These are phyloP conservation scores for Pangasius macronema DNA, from an alignment of 2,797 vertebrate species.

Conservation along the genomic window DNA sequence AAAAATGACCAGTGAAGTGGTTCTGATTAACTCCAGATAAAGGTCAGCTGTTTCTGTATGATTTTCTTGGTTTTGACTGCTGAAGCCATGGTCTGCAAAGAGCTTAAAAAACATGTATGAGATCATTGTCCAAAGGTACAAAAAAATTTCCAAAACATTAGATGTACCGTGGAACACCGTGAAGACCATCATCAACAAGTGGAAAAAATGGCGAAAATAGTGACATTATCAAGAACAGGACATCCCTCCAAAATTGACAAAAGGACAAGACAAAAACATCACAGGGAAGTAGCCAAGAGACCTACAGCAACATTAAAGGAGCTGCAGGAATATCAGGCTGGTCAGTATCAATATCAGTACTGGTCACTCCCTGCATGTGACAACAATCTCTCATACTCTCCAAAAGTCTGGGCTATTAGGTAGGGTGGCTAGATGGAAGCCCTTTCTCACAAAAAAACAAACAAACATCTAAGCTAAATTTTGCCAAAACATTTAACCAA, in stretches of 20 bases:
- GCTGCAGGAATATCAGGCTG: background rate
- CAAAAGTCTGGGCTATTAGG: background rate
- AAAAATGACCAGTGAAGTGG: background rate
- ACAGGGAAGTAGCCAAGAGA: background rate
- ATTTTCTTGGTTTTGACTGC: background rate
- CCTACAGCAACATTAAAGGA: background rate
- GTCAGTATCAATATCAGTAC: no score
- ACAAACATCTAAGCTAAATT: background rate
- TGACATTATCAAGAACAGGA: background rate
- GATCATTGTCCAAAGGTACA: background rate
- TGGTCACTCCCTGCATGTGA: background rate
- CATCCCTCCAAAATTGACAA: background rate
- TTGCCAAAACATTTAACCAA: background rate
- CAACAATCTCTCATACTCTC: background rate
- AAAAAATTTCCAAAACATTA: background rate
- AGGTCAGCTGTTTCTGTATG: background rate
- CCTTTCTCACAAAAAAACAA: background rate
- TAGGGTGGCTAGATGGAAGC: background rate
- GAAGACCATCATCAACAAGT: background rate
- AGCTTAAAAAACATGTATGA: background rate
- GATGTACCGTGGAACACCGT: background rate
- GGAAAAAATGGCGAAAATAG: no score
- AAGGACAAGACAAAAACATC: background rate
- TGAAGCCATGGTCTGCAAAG: background rate
- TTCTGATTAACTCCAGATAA: background rate